Base-by-base conservation (phyloP, 2,113 vertebrate genomes). In the Anseranas semipalmata region DNA sequence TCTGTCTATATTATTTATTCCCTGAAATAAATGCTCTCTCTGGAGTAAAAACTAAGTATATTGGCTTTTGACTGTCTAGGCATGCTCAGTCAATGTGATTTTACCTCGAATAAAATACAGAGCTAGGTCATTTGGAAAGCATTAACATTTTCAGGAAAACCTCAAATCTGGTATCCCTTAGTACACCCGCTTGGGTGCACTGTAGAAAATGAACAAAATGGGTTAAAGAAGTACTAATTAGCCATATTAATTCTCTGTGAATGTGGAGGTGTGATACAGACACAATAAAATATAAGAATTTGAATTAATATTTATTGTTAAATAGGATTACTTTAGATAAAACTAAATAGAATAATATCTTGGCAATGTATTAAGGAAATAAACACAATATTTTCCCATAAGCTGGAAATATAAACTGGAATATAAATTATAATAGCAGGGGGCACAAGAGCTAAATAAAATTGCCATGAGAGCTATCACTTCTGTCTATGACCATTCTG, bases 1-100 rank as follows among this genome's bases (percentile, higher is more conserved):
- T 90, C 76, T 86, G 80, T 66, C 63, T 92, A 4, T 92, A 82
- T 89, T 88, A 91, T 88, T 92, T 91, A 92, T 94, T 83, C 39
- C 50, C 22, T 50, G 24, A 22, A 50, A 50, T 25, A 50, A 25
- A 50, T 74, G 70, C 30, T 74, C n/a, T 80, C 75, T 93, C 83
- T 92, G 39, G 46, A 93, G 72, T 5, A 87, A 93, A 91, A 84
- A 7, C 75, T 89, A 93, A 91, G 71, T 92, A 52, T 87, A 89
- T 90, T 90, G 86, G 59, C 59, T 95, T 93, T 91, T 89, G 65
- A 65, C 60, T 84, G 32, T 60, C 81, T 84, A 94, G 60, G 22
- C 10, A 3, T 45, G 9, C 52, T 95, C n/a, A 9, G 46, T 81
- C 41, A 30, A 67, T 78, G 27, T 78, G 65, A 84, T 92, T 81